Percentiles rank a stretch among this genome's conserved stretches.
These are phyloP conservation scores for Solenopsis invicta DNA, from an alignment of 1,140 invertebrate genomes.

Conservation along the genomic window DNA sequence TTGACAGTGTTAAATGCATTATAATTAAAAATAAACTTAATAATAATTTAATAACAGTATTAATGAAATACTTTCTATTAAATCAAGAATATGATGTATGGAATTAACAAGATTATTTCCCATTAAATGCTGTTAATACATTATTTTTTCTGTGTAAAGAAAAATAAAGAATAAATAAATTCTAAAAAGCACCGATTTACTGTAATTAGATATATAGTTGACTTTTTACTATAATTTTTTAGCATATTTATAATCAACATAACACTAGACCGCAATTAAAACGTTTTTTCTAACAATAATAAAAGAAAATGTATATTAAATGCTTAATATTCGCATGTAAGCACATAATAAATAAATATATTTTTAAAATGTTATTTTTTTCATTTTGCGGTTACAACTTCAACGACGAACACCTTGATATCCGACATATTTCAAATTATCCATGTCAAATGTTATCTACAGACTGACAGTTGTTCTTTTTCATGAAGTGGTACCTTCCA, in stretches of 20 bases:
- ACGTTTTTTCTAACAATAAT: not conserved
- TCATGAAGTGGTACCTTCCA: not conserved
- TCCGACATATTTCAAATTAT: not conserved
- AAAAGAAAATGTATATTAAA: not conserved
- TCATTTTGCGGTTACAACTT: not conserved
- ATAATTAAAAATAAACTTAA: not conserved
- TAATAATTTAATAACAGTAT: too few relatives aligned
- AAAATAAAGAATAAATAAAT: not conserved
- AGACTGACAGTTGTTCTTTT: not conserved
- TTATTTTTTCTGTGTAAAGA: not conserved
- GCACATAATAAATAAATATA: not conserved
- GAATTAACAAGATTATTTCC: not conserved
- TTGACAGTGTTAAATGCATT: not conserved
- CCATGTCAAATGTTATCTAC: conserved; percentile 5
- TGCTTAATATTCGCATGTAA: not conserved
- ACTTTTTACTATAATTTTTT: not conserved
- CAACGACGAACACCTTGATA: not conserved
- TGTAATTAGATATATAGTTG: not conserved
- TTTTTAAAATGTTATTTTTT: not conserved
- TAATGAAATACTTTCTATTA: not conserved
- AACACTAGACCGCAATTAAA: not conserved
- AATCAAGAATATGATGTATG: not conserved
- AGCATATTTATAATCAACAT: not conserved
- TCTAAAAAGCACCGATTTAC: not conserved
- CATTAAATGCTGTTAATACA: not conserved